Conservation (phyloP, 2,113 vertebrate species). For the Cryptotis parvus region DNA sequence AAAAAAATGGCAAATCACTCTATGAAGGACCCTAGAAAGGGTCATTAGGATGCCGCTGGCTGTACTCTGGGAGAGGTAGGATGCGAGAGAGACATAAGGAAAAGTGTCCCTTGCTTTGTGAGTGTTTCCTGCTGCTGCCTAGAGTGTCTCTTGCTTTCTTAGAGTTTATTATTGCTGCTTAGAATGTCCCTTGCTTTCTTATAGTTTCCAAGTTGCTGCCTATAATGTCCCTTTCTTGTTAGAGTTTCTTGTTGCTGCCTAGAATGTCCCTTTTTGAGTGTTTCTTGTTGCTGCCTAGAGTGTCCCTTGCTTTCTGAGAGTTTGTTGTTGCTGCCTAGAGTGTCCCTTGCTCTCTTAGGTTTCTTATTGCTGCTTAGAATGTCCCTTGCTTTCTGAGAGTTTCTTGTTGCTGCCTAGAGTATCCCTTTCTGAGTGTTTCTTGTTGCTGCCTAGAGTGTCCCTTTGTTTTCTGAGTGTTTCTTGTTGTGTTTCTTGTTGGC, state of each 20-base stretch:
- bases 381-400: neutral
- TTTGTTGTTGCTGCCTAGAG: neutral
- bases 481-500: neutral
- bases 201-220: neutral
- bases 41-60: neutral
- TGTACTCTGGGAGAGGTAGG: neutral
- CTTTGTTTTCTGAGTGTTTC: neutral
- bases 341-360: too few relatives aligned
- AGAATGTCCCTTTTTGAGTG: neutral
- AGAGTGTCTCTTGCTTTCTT: too few relatives aligned
- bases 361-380: too few relatives aligned
- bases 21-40: neutral
- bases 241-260: too few relatives aligned
- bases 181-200: neutral
- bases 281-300: too few relatives aligned
- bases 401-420: neutral
- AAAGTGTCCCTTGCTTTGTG: neutral
- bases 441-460: too few relatives aligned
- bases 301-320: neutral
- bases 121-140: neutral
- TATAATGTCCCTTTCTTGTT: too few relatives aligned
- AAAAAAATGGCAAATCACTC: neutral
- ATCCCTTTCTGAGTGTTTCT: too few relatives aligned
- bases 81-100: neutral
- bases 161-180: too few relatives aligned